phyloP scores from a whole-genome alignment of 2,113 vertebrate species.

The Eulemur rufifrons region DNA sequence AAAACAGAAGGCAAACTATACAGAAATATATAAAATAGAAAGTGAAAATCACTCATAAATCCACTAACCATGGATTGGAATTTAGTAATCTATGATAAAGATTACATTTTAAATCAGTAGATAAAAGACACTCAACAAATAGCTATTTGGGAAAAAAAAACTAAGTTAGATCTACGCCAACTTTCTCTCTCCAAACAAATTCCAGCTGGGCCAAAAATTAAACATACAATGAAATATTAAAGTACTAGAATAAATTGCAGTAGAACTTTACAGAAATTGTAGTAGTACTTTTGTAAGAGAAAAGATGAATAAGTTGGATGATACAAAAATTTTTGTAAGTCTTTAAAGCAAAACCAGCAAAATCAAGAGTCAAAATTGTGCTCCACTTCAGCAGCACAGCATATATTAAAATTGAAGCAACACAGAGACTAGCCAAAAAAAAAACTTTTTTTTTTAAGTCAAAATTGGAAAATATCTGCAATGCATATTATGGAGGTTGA shows the following conservation, averaged over 20 bases:
- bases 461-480: background rate
- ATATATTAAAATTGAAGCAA: too few species aligned
- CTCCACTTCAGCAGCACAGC: too few species aligned
- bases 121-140: background rate
- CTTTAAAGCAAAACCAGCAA: conserved; percentile 39
- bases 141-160: background rate
- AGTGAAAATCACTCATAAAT: conserved; percentile 23
- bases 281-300: background rate
- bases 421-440: too few species aligned
- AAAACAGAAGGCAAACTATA: background rate
- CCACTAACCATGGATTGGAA: background rate
- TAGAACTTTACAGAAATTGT: too few species aligned
- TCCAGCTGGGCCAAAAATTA: background rate
- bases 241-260: background rate
- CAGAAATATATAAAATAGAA: background rate
- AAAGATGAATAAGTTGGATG: background rate
- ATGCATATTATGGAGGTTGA: background rate
- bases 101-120: conserved; percentile 17
- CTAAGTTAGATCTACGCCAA: background rate
- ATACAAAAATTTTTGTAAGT: background rate
- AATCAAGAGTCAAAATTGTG: background rate
- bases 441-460: background rate
- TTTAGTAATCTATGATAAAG: background rate
- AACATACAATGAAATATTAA: conserved; percentile 28
- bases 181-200: conserved; percentile 11